These are phyloP conservation scores for Prionailurus viverrinus DNA, from an alignment of 2,113 vertebrate genomes.

Conservation along the genomic window DNA sequence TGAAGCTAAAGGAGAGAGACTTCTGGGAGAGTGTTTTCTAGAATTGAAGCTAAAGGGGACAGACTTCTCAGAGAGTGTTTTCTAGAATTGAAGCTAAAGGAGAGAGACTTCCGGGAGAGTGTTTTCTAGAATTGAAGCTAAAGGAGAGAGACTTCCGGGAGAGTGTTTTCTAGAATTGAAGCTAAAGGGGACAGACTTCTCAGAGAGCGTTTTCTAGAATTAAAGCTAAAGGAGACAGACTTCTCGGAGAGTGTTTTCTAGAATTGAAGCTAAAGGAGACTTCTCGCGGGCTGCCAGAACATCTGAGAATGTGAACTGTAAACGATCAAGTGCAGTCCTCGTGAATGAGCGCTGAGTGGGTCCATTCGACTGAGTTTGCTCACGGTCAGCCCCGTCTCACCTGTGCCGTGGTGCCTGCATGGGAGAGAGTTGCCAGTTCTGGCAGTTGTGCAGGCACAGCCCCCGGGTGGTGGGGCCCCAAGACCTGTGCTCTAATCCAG, in stretches of 20 bases:
- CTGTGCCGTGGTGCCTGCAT: fast-evolving
- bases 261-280: neutral
- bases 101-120: no score
- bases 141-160: no score
- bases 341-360: neutral
- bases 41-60: neutral
- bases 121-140: no score
- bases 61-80: neutral
- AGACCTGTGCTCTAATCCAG: neutral
- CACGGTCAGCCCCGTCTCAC: neutral
- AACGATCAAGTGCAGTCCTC: neutral
- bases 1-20: neutral
- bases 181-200: no score
- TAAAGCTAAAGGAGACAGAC: no score
- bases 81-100: no score
- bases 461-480: neutral
- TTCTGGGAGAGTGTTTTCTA: no score
- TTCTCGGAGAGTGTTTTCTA: neutral
- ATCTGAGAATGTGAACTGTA: neutral
- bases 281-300: neutral
- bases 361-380: neutral
- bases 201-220: no score
- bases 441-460: neutral
- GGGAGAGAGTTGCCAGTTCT: neutral
- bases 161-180: no score